Base-by-base conservation (phyloP, 1,140 invertebrate genomes). In the Penaeus indicus region DNA sequence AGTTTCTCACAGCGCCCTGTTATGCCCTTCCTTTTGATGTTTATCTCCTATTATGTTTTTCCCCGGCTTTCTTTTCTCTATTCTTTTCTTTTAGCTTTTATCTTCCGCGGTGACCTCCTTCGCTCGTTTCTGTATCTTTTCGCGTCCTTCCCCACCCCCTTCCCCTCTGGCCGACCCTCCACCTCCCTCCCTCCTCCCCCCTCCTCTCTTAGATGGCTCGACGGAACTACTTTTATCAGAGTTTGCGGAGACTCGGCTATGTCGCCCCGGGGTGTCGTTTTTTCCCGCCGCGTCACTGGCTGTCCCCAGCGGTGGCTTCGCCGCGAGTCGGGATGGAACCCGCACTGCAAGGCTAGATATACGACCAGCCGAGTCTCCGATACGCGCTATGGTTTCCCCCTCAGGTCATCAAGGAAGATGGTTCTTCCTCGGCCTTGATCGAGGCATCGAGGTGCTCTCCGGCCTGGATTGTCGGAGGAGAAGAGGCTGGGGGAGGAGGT, bases 201-300 rank as follows among this genome's bases (percentile, higher is more conserved):
- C 47, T 27, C 67, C 22, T 69, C 27, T n/a, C 67, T 27, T n/a
- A 69, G 67, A 27, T n/a, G 27, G 27, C 22, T 27, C n/a, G 67
- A 27, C 27, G 67, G 67, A 69, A 69, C 67, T 69, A 25, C 67
- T 69, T 69, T 27, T 69, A 69, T 69, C 67, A 69, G 67, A 69
- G 67, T 69, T 69, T 69, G 67, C 21, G 67, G 67, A n/a, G 67
- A 27, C n/a, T 69, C 27, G 22, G 67, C 67, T 69, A 69, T 69
- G 67, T 69, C n/a, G 67, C 67, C 67, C 67, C 67, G 67, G 67
- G 67, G 67, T 69, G 67, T 69, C 67, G 67, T 69, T 69, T 69
- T 69, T 69, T 27, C 67, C 27, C n/a, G 27, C n/a, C n/a, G 22
- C 67, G 67, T 69, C 67, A 69, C n/a, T 25, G 67, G 67, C 22